Percentiles rank a stretch among this genome's conserved stretches.
These are phyloP conservation scores for Phrynocephalus vlangalii DNA, from an alignment of 2,797 vertebrate genomes.

Conservation along the genomic window DNA sequence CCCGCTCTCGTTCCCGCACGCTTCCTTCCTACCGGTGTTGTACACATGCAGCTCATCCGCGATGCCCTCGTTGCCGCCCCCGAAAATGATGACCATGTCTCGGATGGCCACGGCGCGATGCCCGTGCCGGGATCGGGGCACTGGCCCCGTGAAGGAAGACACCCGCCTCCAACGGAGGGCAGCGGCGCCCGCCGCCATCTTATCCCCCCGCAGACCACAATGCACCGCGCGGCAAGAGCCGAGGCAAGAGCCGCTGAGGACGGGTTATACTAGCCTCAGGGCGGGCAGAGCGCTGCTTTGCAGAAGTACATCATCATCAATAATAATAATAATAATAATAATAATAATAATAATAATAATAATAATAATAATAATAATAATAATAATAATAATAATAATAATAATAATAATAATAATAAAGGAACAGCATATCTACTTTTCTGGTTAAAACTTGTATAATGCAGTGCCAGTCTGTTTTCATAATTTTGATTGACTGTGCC, in stretches of 20 bases:
- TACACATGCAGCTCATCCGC: slow-evolving; percentile 95
- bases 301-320: no score
- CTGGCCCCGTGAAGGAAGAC: slow-evolving; percentile 87
- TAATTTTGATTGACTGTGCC: no score
- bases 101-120: slow-evolving; percentile 93
- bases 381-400: no score
- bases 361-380: neutral
- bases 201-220: slow-evolving; percentile 77
- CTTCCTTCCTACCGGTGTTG: slow-evolving; percentile 89
- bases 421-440: no score
- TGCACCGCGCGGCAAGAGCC: slow-evolving; percentile 68
- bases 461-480: no score
- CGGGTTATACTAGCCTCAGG: neutral
- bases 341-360: neutral
- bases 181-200: slow-evolving; percentile 79
- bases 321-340: neutral
- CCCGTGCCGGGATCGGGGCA: slow-evolving; percentile 92
- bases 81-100: slow-evolving; percentile 93
- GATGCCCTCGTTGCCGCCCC: slow-evolving; percentile 97
- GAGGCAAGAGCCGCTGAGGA: slow-evolving; percentile 10
- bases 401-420: no score
- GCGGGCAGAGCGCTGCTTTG: neutral
- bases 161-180: slow-evolving; percentile 87
- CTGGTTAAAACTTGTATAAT: no score
- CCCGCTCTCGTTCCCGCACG: no score